Conservation (phyloP, 2,888 invertebrate species). For the Pecten maximus region DNA sequence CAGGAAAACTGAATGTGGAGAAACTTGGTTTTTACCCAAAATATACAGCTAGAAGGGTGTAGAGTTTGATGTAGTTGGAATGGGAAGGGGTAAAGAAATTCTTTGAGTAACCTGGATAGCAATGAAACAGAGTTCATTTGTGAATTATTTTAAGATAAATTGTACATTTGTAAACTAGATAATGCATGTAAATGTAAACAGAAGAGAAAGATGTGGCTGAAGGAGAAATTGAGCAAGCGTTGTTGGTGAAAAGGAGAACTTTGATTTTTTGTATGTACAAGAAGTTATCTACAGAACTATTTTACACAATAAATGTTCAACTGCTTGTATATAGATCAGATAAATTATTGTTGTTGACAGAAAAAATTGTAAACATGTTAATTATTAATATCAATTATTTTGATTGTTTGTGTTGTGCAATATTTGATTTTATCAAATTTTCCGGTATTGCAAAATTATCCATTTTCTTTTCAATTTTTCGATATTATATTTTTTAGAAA, state of each 20-base stretch:
- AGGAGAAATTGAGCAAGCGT: not conserved
- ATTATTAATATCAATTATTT: not conserved
- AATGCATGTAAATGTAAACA: not conserved
- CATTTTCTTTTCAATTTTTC: not conserved
- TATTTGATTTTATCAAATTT: not conserved
- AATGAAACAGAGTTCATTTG: not conserved
- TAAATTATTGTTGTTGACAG: conserved; percentile 3
- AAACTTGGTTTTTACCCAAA: not conserved
- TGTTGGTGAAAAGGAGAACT: not conserved
- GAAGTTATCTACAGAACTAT: not conserved
- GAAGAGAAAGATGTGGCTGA: not conserved
- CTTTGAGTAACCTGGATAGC: too few relatives aligned
- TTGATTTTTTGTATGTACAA: not conserved
- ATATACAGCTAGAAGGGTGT: not conserved
- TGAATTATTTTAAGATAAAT: not conserved
- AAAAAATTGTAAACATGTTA: not conserved
- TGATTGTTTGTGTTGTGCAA: not conserved
- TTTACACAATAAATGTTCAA: not conserved
- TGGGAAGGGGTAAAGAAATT: too few relatives aligned
- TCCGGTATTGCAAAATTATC: not conserved
- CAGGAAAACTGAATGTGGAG: not conserved
- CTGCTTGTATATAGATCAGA: conserved; percentile 7
- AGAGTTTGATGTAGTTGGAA: not conserved
- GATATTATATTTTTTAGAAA: not conserved
- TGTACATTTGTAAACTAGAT: not conserved